These are phyloP conservation scores for Eucidaris tribuloides DNA, from an alignment of 35 echinoderm and acorn worm species.

Conservation along the genomic window DNA sequence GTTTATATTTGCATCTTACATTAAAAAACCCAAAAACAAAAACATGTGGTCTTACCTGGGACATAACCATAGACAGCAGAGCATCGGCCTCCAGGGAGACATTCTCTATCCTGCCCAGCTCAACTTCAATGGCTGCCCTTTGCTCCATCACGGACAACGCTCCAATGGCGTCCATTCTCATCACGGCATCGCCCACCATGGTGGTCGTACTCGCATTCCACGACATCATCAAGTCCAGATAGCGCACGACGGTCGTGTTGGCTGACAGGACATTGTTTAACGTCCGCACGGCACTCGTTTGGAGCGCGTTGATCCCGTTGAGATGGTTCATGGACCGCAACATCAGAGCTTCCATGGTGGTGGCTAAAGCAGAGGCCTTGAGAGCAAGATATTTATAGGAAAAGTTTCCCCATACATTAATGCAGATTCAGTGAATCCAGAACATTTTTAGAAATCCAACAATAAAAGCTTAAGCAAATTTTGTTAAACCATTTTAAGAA, in stretches of 20 bases:
- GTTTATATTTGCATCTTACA: too few species aligned
- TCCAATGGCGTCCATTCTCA: neutral
- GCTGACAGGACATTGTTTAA: neutral
- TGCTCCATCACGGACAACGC: conserved; percentile 4
- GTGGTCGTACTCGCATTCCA: conserved; percentile 8
- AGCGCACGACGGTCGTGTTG: neutral
- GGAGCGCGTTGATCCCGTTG: conserved; percentile 7
- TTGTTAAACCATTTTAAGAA: too few species aligned
- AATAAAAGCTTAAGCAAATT: too few species aligned
- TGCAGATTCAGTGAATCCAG: too few species aligned
- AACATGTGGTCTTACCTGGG: conserved; percentile 40
- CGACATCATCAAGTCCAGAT: neutral
- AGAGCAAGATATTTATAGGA: too few species aligned
- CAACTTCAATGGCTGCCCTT: conserved; percentile 9
- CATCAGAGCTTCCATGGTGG: neutral
- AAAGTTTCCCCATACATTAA: too few species aligned
- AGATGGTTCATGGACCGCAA: neutral
- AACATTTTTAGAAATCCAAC: too few species aligned
- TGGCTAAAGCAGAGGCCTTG: neutral
- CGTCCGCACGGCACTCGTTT: neutral
- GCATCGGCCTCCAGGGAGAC: conserved; percentile 45
- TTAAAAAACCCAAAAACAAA: too few species aligned
- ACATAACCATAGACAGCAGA: neutral
- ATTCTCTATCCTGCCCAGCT: conserved; percentile 44
- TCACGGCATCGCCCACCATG: neutral